phyloP scores from a whole-genome alignment of 2,113 vertebrate genomes.

The Odobenus rosmarus region DNA sequence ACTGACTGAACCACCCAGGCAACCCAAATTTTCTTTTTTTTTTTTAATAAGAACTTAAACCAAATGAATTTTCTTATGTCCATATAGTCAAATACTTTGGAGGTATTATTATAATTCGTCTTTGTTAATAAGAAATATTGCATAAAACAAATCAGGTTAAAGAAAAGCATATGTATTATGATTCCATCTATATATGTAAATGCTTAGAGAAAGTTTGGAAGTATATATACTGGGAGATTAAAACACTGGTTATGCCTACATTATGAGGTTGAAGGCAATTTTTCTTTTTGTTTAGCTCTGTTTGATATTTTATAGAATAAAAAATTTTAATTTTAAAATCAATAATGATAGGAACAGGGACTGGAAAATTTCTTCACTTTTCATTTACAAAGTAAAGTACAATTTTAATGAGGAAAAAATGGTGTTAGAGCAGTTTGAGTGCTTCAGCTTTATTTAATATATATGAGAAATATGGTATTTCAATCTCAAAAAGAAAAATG shows the following conservation, averaged over 20 bases:
- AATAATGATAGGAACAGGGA: background rate
- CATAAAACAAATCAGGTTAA: background rate
- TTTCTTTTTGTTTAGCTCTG: background rate
- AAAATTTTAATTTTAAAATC: background rate
- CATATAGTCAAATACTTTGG: background rate
- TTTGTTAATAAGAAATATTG: background rate
- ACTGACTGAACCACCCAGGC: too few species aligned
- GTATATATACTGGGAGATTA: background rate
- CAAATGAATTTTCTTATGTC: background rate
- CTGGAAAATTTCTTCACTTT: background rate
- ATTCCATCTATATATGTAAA: background rate
- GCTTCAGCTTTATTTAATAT: background rate
- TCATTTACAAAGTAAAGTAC: background rate
- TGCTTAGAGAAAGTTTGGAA: background rate
- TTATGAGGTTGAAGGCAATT: background rate
- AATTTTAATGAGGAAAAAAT: conserved; percentile 18
- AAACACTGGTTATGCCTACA: background rate
- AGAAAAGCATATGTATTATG: background rate
- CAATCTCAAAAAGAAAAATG: background rate
- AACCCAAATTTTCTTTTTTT: too few species aligned
- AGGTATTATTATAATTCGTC: background rate
- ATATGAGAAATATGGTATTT: background rate
- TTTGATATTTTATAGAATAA: background rate
- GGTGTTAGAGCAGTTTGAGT: background rate
- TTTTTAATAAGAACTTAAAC: too few species aligned